Percentiles rank a stretch among this genome's conserved stretches.
phyloP scores from a whole-genome alignment of 37 sponge, comb jelly and placozoan genomes.

The Trichoplax adhaerens region DNA sequence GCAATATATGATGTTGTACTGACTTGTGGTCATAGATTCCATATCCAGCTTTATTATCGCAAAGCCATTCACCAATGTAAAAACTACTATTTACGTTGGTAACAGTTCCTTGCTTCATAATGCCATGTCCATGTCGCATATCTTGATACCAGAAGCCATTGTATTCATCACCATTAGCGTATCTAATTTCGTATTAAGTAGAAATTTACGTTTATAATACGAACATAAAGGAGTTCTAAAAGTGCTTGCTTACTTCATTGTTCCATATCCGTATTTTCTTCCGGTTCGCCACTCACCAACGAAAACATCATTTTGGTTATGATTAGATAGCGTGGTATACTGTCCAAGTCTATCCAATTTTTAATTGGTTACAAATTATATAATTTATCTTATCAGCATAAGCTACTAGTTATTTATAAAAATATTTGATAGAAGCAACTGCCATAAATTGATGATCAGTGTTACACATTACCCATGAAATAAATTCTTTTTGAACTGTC shows the following conservation, averaged over 20 bases:
- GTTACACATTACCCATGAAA: no score
- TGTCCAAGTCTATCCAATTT: not conserved
- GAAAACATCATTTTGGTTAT: not conserved
- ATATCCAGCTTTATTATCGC: slow-evolving; percentile 44
- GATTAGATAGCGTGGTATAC: slow-evolving; percentile 12
- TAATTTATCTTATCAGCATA: not conserved
- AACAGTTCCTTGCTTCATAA: slow-evolving; percentile 17
- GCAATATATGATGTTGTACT: slow-evolving; percentile 1
- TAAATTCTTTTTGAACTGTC: no score
- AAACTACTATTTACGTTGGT: slow-evolving; percentile 22
- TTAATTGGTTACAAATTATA: not conserved
- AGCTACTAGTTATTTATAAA: not conserved
- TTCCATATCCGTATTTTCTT: slow-evolving; percentile 48
- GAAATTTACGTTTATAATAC: not conserved
- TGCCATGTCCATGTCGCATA: slow-evolving; percentile 40
- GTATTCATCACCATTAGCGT: slow-evolving; percentile 44
- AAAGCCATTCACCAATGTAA: slow-evolving; percentile 52
- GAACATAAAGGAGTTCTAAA: not conserved
- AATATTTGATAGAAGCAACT: not conserved
- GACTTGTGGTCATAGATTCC: slow-evolving; percentile 56
- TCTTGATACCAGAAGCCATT: slow-evolving; percentile 39
- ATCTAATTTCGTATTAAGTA: slow-evolving; percentile 4
- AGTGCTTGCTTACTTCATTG: slow-evolving; percentile 44
- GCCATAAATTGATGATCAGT: no score
- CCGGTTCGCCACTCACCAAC: slow-evolving; percentile 54